These are phyloP conservation scores for Machimus rusticus DNA, from an alignment of 2,888 invertebrate species.

Conservation along the genomic window DNA sequence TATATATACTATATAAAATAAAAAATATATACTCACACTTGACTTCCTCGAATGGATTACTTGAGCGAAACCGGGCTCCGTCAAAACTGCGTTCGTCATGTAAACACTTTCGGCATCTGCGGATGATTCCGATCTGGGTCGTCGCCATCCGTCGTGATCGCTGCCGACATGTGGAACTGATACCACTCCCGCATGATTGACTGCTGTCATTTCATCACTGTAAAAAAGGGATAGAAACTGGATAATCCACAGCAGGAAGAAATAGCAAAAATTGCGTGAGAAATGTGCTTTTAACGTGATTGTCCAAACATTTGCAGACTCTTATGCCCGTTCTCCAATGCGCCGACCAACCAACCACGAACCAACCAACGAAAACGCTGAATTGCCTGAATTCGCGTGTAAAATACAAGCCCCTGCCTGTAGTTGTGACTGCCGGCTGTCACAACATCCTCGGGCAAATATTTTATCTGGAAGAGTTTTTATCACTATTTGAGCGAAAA, in stretches of 20 bases:
- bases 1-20: neutral
- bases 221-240: conserved; percentile 18
- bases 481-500: no score
- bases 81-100: conserved; percentile 61
- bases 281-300: conserved; percentile 32
- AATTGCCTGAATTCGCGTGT: no score
- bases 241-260: neutral
- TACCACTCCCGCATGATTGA: conserved; percentile 63
- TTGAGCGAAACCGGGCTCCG: conserved; percentile 59
- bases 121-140: conserved; percentile 81
- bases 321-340: no score
- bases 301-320: conserved; percentile 7
- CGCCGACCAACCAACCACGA: no score
- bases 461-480: no score
- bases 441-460: no score
- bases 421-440: no score
- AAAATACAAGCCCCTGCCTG: no score
- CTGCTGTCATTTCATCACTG: conserved; percentile 81
- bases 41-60: conserved; percentile 62
- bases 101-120: conserved; percentile 80
- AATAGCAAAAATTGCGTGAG: conserved; percentile 15
- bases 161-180: conserved; percentile 60
- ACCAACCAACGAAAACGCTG: no score
- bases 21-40: conserved; percentile 57
- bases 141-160: conserved; percentile 74